Base-by-base conservation (phyloP, 30 jellyfish, hydroid and myxozoan genomes). In the Chrysaora quinquecirrha region DNA sequence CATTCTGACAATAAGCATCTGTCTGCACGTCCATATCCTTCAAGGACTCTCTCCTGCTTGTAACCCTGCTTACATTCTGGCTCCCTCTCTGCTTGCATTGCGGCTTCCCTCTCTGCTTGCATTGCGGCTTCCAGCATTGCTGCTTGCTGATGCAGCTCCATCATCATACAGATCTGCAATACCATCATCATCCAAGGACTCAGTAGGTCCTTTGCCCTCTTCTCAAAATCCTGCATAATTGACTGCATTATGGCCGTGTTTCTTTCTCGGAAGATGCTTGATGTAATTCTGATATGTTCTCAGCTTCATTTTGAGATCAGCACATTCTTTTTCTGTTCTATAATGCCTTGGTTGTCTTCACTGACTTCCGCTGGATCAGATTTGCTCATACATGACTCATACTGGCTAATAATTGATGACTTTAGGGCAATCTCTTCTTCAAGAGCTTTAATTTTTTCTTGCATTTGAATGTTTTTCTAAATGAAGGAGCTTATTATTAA, bases 211-310 rank as follows among this genome's bases (percentile, higher is more conserved):
- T 61, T 47, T 34, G 29, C 76, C 64, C 30, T 67, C 22, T 66
- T 67, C 62, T 80, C 90, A 23, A 80, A 35, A 19, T 67, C 83
- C 29, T 54, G 49, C 90, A 80, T 80, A n/a, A 80, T 22, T 4
- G 90, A 38, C 1, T 80, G 83, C 68, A 80, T 1, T 25, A 80
- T 49, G 6, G 76, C 74, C 1, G 77, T 43, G 34, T 66, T 80
- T 56, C 34, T 80, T 28, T 80, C 90, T 32, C 90, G 27, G 24
- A 80, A 58, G n/a, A 47, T 80, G 90, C 71, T 67, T 65, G 25
- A 80, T 71, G 72, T 80, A 80, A 76, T 34, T 66, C 31, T 80
- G 76, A 24, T 80, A 66, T 19, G 83, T 21, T 30, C 81, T 30
- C 31, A 80, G 71, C 34, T 66, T 65, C 48, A 56, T 11, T 32